These are phyloP conservation scores for Xestoiulus laeticollis DNA, from an alignment of 2,888 invertebrate genomes.

Conservation along the genomic window DNA sequence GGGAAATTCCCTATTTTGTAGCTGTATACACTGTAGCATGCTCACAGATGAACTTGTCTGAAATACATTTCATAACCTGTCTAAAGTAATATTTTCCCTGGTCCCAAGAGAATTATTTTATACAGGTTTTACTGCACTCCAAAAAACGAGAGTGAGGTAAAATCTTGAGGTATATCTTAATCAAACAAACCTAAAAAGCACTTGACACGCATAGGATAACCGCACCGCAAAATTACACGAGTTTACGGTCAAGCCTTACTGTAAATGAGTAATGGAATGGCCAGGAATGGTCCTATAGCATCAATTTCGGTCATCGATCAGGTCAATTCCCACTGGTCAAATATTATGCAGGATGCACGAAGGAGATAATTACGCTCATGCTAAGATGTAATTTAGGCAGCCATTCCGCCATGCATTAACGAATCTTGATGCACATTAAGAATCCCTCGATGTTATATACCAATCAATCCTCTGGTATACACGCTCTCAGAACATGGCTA, in stretches of 20 bases:
- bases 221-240: background rate
- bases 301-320: conserved; percentile 2
- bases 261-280: background rate
- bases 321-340: background rate
- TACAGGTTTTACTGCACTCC: background rate
- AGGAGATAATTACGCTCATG: background rate
- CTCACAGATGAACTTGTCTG: too few species aligned
- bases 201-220: background rate
- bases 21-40: too few species aligned
- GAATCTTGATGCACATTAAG: background rate
- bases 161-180: background rate
- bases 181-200: background rate
- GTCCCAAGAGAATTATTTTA: too few species aligned
- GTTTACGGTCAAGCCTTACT: background rate
- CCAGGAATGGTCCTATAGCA: background rate
- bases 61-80: too few species aligned
- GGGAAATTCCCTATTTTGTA: too few species aligned
- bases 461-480: background rate
- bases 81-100: too few species aligned
- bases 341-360: conserved; percentile 29
- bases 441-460: background rate
- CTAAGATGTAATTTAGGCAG: background rate
- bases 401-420: background rate
- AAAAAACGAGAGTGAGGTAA: background rate
- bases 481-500: background rate